These are phyloP conservation scores for Anthopleura sola DNA, from an alignment of 64 coral and sea anemone species.

Conservation along the genomic window DNA sequence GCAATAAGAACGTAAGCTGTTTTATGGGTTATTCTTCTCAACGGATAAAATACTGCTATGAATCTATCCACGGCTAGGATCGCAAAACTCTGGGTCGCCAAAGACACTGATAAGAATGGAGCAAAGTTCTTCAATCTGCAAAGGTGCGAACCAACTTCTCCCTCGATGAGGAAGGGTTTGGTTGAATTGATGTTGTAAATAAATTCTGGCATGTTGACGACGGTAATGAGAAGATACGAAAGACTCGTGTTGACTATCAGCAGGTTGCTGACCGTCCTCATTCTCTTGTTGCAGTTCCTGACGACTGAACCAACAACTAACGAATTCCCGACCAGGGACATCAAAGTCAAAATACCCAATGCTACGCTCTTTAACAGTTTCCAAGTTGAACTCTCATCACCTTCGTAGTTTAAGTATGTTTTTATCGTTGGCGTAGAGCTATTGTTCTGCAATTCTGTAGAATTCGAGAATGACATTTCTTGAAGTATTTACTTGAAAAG, in stretches of 20 bases:
- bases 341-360: slow-evolving; percentile 9
- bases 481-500: not conserved
- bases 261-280: slow-evolving; percentile 35
- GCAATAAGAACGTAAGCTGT: slow-evolving; percentile 9
- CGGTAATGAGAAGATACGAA: slow-evolving; percentile 46
- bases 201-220: slow-evolving; percentile 38
- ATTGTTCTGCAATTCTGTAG: not conserved
- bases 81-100: slow-evolving; percentile 19
- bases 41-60: slow-evolving; percentile 31
- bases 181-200: not conserved
- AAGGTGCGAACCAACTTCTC: not conserved
- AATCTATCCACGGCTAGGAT: slow-evolving; percentile 28
- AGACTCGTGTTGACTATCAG: slow-evolving; percentile 52
- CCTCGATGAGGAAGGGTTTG: not conserved
- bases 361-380: slow-evolving; percentile 2
- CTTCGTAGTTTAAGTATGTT: not conserved
- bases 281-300: slow-evolving; percentile 41
- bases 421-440: not conserved
- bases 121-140: slow-evolving; percentile 10
- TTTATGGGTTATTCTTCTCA: not conserved
- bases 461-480: not conserved
- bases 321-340: slow-evolving; percentile 43
- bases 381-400: not conserved
- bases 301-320: slow-evolving; percentile 32
- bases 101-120: slow-evolving; percentile 6